Evolutionary conservation across 1,140 invertebrate species (phyloP).

Genomic region (Achatina immaculata): DNA sequence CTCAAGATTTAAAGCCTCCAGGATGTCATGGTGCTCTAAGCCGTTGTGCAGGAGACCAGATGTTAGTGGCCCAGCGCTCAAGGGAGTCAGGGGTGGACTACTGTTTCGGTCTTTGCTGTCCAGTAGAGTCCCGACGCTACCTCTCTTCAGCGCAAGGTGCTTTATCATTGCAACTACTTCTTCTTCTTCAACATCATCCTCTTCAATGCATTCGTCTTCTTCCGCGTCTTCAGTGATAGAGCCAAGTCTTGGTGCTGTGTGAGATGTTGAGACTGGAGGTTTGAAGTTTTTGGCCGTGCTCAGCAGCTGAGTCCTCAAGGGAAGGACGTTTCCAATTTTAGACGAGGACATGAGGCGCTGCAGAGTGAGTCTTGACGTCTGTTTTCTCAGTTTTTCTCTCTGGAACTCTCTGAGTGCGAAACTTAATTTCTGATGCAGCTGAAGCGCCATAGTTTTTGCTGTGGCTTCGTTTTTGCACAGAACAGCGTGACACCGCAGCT

Average conservation of each 20-base stretch:
- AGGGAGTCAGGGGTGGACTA: conserved; percentile 10
- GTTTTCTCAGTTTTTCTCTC: conserved; percentile 84
- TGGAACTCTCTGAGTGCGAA: conserved; percentile 94
- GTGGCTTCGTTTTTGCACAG: conserved; percentile 87
- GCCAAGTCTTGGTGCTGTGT: conserved; percentile 93
- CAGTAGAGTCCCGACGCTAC: neutral
- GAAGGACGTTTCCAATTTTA: conserved; percentile 79
- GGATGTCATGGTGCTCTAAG: conserved; percentile 28
- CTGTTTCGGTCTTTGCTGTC: neutral
- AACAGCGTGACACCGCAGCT: conserved; percentile 96
- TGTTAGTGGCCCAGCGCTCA: conserved; percentile 5
- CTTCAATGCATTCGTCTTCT: conserved; percentile 42
- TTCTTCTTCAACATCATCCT: conserved; percentile 21
- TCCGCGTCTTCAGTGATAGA: conserved; percentile 86
- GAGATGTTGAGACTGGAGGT: conserved; percentile 90
- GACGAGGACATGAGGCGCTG: conserved; percentile 78
- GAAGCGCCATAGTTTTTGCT: conserved; percentile 82
- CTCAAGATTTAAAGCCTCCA: conserved; percentile 16
- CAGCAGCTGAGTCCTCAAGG: conserved; percentile 73
- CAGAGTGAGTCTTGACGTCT: conserved; percentile 86
- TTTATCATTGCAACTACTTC: neutral
- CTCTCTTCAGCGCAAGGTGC: neutral
- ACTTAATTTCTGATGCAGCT: conserved; percentile 78
- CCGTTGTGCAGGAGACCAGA: conserved; percentile 30
- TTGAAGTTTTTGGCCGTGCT: conserved; percentile 80